These are phyloP conservation scores for Enteromius trimaculatus DNA, from an alignment of 2,797 vertebrate species.

Conservation along the genomic window DNA sequence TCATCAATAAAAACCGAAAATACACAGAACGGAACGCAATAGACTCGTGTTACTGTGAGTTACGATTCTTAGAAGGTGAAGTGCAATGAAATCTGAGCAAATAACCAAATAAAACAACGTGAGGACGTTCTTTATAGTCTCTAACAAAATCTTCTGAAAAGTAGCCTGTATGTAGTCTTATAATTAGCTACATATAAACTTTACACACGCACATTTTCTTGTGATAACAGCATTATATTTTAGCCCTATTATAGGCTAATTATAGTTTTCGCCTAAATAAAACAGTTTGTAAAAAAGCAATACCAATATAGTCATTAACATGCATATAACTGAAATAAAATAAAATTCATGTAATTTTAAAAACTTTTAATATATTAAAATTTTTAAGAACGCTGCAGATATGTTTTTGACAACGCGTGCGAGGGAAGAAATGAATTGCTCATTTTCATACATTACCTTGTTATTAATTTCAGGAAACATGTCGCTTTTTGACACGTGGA, in stretches of 20 bases:
- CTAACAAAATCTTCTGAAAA: conserved; percentile 1
- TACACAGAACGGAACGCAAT: conserved; percentile 11
- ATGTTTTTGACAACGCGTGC: neutral
- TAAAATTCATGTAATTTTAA: neutral
- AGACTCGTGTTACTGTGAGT: conserved; percentile 11
- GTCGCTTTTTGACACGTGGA: conserved; percentile 51
- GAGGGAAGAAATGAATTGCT: neutral
- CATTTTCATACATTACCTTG: conserved; percentile 71
- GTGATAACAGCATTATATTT: neutral
- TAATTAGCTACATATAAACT: neutral
- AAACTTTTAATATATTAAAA: neutral
- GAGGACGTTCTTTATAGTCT: neutral
- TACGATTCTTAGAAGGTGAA: conserved; percentile 10
- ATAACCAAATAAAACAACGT: conserved; percentile 2
- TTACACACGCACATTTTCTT: neutral
- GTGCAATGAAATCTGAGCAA: conserved; percentile 21
- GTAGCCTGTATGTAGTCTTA: neutral
- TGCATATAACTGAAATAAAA: neutral
- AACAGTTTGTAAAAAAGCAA: neutral
- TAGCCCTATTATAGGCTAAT: neutral
- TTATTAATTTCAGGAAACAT: conserved; percentile 85
- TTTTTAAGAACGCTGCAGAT: neutral
- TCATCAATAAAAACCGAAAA: conserved; percentile 19
- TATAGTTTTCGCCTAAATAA: neutral
- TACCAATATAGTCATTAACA: neutral